Conservation (phyloP, 1,140 invertebrate genomes). For the Dreissena rostriformis region DNA sequence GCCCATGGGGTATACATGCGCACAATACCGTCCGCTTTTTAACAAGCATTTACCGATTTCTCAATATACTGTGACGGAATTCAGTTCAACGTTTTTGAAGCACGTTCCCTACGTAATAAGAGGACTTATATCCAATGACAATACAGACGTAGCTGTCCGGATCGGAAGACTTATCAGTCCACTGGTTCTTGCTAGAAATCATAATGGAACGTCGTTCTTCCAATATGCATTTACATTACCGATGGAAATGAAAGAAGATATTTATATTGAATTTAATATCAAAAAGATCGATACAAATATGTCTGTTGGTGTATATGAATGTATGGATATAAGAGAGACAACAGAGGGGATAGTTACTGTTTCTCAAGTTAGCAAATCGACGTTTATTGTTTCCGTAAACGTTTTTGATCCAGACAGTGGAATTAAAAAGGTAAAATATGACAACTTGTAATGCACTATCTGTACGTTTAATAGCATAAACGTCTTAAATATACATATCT, state of each 20-base stretch:
- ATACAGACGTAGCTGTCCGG: background rate
- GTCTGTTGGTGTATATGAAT: background rate
- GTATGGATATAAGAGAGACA: background rate
- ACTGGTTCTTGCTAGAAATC: background rate
- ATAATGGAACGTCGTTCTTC: background rate
- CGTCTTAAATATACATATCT: background rate
- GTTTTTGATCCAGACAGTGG: background rate
- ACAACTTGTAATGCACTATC: background rate
- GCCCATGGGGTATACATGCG: constrained; percentile 46
- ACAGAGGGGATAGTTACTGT: background rate
- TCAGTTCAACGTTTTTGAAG: background rate
- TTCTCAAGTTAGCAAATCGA: background rate
- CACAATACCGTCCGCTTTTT: background rate
- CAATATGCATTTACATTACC: background rate
- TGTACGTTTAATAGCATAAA: background rate
- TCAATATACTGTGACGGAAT: too few species aligned
- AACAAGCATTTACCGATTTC: background rate
- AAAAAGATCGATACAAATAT: background rate
- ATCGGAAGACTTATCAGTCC: background rate
- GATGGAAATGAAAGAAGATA: background rate
- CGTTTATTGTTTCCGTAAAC: background rate
- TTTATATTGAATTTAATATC: background rate
- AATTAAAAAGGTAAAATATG: background rate
- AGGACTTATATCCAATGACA: background rate
- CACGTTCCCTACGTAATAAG: background rate